Evolutionary conservation across 1,140 invertebrate genomes (phyloP).

Genomic region (Caligus rogercresseyi): DNA sequence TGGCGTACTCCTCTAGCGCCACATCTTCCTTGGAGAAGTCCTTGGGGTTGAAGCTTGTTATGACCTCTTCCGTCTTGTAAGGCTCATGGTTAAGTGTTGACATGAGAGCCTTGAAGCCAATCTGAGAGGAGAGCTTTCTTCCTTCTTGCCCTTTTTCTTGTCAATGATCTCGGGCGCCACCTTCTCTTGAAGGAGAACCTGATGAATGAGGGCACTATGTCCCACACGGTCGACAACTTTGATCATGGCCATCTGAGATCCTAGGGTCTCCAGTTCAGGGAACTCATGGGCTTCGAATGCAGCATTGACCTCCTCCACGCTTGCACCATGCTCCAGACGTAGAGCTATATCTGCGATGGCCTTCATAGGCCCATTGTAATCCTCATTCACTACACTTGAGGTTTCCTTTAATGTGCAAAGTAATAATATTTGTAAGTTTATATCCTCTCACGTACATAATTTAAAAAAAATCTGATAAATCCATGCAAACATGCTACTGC

Average conservation of each 20-base stretch:
- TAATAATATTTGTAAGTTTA: background rate
- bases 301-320: slow-evolving; percentile 13
- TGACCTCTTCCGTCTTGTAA: slow-evolving; percentile 5
- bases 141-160: background rate
- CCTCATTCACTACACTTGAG: background rate
- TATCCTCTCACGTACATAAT: too few relatives aligned
- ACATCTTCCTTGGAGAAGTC: slow-evolving; percentile 4
- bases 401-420: background rate
- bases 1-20: background rate
- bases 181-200: slow-evolving; percentile 10
- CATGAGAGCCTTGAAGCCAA: slow-evolving; percentile 19
- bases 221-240: slow-evolving; percentile 15
- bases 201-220: slow-evolving; percentile 4
- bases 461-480: too few relatives aligned
- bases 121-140: background rate
- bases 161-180: slow-evolving; percentile 4
- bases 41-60: slow-evolving; percentile 8
- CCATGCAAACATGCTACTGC: background rate
- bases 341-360: slow-evolving; percentile 6
- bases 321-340: slow-evolving; percentile 7
- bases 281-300: slow-evolving; percentile 19
- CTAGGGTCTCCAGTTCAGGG: slow-evolving; percentile 10
- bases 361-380: slow-evolving; percentile 7
- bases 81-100: slow-evolving; percentile 3
- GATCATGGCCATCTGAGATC: slow-evolving; percentile 18